Conservation (phyloP, 2,888 invertebrate genomes). For the Bembecia ichneumoniformis region DNA sequence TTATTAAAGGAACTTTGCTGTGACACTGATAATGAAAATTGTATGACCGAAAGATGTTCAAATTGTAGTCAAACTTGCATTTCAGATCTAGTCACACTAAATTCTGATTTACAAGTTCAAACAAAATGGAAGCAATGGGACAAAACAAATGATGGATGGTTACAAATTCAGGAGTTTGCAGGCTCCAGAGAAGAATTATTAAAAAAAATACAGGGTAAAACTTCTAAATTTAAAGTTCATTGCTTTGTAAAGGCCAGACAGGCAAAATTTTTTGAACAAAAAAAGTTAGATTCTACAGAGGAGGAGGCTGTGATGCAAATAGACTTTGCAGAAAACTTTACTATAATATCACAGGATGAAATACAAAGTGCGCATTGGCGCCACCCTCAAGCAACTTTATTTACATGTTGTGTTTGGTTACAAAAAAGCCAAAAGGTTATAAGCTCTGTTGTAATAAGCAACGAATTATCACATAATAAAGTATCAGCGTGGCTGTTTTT, state of each 20-base stretch:
- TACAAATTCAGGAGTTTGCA: no score
- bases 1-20: no score
- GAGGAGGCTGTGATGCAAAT: constrained; percentile 12
- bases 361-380: constrained; percentile 9
- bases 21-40: no score
- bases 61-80: no score
- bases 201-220: constrained; percentile 10
- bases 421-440: constrained; percentile 7
- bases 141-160: no score
- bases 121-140: no score
- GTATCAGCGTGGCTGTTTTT: constrained; percentile 13
- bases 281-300: constrained; percentile 2
- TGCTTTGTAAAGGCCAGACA: constrained; percentile 11
- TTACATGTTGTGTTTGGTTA: constrained; percentile 10
- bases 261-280: constrained; percentile 10
- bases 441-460: constrained; percentile 9
- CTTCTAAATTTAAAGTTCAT: constrained; percentile 10
- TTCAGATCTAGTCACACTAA: no score
- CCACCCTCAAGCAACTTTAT: constrained; percentile 9
- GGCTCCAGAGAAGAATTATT: no score
- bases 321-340: constrained; percentile 13
- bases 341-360: constrained; percentile 10
- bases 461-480: constrained; percentile 14
- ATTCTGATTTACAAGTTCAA: no score
- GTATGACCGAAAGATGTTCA: no score